A percentile compares a stretch with the other conserved stretches of the same genome.
phyloP scores from a whole-genome alignment of 2,113 vertebrate species.

The Penelope pileata region DNA sequence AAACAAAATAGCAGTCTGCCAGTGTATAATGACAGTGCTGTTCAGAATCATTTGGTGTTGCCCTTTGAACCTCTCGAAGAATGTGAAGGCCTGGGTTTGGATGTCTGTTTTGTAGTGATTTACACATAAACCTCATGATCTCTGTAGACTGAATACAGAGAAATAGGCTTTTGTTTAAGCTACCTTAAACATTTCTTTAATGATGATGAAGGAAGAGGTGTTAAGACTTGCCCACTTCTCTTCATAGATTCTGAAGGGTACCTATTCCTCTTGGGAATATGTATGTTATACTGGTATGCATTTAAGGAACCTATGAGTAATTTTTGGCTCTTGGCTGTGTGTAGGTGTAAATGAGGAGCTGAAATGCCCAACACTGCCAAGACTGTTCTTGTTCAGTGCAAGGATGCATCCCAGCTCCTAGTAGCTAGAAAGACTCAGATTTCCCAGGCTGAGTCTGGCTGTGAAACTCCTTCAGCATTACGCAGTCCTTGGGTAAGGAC shows the following conservation, averaged over 20 bases:
- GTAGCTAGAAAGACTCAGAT: background rate
- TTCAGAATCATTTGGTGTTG: background rate
- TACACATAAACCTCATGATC: background rate
- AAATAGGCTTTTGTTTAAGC: background rate
- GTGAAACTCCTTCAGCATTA: background rate
- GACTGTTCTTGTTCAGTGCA: background rate
- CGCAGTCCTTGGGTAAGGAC: background rate
- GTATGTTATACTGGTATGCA: background rate
- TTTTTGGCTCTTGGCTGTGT: background rate
- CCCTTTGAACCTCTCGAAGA: background rate
- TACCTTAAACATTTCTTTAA: background rate
- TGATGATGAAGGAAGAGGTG: background rate
- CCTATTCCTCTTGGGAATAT: background rate
- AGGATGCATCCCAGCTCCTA: background rate
- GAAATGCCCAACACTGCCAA: background rate
- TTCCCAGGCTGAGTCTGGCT: background rate
- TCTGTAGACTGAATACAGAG: background rate
- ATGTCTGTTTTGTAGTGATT: background rate
- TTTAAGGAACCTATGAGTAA: background rate
- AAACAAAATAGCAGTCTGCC: background rate
- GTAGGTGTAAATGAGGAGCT: background rate
- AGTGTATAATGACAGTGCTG: background rate
- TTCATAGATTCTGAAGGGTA: background rate
- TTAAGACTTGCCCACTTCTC: background rate
- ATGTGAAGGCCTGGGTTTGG: background rate